These are phyloP conservation scores for Crotalus viridis DNA, from an alignment of 2,113 vertebrate species.

Conservation along the genomic window DNA sequence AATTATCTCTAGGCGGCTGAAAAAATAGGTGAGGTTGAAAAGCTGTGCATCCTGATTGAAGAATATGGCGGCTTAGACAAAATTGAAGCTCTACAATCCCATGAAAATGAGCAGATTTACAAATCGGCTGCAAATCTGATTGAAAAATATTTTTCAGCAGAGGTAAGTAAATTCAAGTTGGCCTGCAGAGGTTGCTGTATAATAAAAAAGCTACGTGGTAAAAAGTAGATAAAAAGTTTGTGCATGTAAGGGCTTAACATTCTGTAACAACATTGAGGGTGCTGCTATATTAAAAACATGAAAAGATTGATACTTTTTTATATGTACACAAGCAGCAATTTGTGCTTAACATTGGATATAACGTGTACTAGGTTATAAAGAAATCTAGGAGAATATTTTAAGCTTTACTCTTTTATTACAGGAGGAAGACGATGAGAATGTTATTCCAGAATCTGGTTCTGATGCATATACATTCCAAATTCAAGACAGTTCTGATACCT, in stretches of 20 bases:
- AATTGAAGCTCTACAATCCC: constrained; percentile 90
- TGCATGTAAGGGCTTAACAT: neutral
- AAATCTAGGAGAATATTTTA: neutral
- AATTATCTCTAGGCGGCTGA: constrained; percentile 82
- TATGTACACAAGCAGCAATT: too few relatives aligned
- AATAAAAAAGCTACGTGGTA: neutral
- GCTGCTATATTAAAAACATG: neutral
- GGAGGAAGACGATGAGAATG: constrained; percentile 82
- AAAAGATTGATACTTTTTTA: neutral
- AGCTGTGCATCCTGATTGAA: constrained; percentile 92
- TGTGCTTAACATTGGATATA: neutral
- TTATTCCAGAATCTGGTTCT: constrained; percentile 75
- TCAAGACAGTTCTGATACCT: constrained; percentile 72
- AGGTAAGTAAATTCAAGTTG: constrained; percentile 71
- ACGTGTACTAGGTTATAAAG: neutral
- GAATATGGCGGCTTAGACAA: constrained; percentile 92
- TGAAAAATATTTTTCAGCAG: constrained; percentile 88
- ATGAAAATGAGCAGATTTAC: constrained; percentile 92
- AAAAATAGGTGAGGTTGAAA: constrained; percentile 90
- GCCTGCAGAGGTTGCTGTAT: too few relatives aligned
- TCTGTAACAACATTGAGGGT: neutral
- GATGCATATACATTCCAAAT: constrained; percentile 79
- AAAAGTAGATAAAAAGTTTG: neutral
- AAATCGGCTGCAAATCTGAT: constrained; percentile 83
- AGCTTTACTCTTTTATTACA: constrained; percentile 48